Evolutionary conservation across 2,113 vertebrate species (phyloP).

Genomic region (Coryphaenoides rupestris): DNA sequence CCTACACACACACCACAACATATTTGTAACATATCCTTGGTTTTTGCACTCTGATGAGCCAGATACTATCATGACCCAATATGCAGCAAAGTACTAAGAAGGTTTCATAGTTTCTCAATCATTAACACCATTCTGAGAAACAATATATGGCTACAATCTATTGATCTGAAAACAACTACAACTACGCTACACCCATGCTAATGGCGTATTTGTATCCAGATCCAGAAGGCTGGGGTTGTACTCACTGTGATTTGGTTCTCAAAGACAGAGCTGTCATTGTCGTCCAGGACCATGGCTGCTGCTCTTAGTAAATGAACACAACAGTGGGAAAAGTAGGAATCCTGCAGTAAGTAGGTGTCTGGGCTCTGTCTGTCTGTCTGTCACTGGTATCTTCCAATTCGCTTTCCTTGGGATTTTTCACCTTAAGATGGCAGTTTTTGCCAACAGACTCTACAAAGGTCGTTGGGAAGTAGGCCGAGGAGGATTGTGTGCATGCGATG

Average conservation of each 20-base stretch:
- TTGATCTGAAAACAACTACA: no score
- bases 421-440: not conserved
- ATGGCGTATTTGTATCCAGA: not conserved
- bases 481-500: not conserved
- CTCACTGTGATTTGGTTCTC: constrained; percentile 68
- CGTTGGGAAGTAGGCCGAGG: not conserved
- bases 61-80: not conserved
- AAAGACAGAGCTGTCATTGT: constrained; percentile 72
- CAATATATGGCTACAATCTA: no score
- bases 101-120: no score
- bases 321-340: not conserved
- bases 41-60: not conserved
- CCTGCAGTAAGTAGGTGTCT: not conserved
- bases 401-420: not conserved
- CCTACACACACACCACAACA: not conserved
- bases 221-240: constrained; percentile 21
- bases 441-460: not conserved
- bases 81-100: no score
- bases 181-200: not conserved
- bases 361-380: not conserved
- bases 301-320: constrained; percentile 22
- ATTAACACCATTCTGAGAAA: no score
- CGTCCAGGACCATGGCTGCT: constrained; percentile 79
- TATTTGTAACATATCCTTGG: not conserved
- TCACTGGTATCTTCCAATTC: not conserved